Base-by-base conservation (phyloP, 2,888 invertebrate genomes). In the Coenonympha glycerion region DNA sequence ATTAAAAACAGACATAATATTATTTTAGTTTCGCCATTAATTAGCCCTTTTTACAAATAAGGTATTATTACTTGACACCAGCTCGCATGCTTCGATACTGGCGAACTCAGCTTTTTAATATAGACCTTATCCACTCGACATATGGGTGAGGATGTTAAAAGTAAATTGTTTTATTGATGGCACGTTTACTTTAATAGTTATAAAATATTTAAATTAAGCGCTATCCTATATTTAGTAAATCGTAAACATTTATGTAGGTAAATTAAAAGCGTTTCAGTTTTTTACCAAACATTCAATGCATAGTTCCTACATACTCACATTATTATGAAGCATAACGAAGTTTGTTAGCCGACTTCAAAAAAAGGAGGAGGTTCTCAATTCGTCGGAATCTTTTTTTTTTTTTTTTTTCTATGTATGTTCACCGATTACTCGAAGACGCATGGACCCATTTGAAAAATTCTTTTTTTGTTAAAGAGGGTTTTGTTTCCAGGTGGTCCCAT, bases 21-120 rank as follows among this genome's bases (percentile, higher is more conserved):
- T 56, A 61, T 62, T 63, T 58, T 56, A 57, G 49, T 53, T 57
- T 58, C 52, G 59, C 56, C 53, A 58, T 64, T 64, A 63, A 65
- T 64, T 63, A 63, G 58, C 55, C 45, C 55, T 50, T 51, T 52
- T 37, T 42, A 52, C 58, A 41, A 48, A 60, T 55, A 63, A 46
- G 60, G 59, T 21, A 36, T 53, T 57, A 59, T 57, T 48, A 56
- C 52, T 59, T 58, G 55, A 53, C 56, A 54, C 59, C 49, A 55
- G 53, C 51, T 49, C 42, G 39, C 31, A 42, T 26, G 33, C 39
- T 30, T 11, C 19, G 5, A 5, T 11, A 11, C 30, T 13, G 18
- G 26, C 5, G 15, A 8, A 0, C 24, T 22, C 15, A 39, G 8
- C 31, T 9, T 6, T 16, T 8, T 33, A 16, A 41, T 47, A 47